Evolutionary conservation across 2,888 invertebrate genomes (phyloP).

Genomic region (Drosophila pseudotakahashii): DNA sequence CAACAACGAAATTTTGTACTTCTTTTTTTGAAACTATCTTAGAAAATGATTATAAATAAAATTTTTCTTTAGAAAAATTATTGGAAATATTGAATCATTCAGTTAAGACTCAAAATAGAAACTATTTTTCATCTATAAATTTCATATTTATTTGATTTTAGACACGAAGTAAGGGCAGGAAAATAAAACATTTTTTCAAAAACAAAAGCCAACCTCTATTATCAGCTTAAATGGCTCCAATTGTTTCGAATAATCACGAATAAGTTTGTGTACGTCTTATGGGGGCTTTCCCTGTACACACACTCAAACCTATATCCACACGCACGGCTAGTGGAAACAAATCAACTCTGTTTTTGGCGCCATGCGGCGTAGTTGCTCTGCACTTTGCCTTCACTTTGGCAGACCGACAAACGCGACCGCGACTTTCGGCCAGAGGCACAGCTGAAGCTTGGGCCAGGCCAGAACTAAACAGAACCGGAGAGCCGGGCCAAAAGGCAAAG

Average conservation of each 20-base stretch:
- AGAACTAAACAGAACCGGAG: not conserved
- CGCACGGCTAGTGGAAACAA: slow-evolving; percentile 64
- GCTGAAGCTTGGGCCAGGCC: slow-evolving; percentile 13
- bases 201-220: not conserved
- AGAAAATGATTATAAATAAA: no score
- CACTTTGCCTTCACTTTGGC: slow-evolving; percentile 42
- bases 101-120: no score
- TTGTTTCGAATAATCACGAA: no score
- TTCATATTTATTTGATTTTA: no score
- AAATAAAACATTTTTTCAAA: no score
- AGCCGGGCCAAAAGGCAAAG: slow-evolving; percentile 32
- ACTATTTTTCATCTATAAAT: no score
- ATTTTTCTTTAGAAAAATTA: no score
- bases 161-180: no score
- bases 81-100: no score
- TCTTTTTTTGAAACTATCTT: no score
- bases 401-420: slow-evolving; percentile 46
- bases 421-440: slow-evolving; percentile 25
- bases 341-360: slow-evolving; percentile 80
- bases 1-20: no score
- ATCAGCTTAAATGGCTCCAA: no score
- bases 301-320: slow-evolving; percentile 35
- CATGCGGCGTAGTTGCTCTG: slow-evolving; percentile 56
- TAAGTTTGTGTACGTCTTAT: not conserved
- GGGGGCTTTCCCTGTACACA: slow-evolving; percentile 14